phyloP scores from a whole-genome alignment of 1,140 invertebrate species.

The Drosophila kepulauana region DNA sequence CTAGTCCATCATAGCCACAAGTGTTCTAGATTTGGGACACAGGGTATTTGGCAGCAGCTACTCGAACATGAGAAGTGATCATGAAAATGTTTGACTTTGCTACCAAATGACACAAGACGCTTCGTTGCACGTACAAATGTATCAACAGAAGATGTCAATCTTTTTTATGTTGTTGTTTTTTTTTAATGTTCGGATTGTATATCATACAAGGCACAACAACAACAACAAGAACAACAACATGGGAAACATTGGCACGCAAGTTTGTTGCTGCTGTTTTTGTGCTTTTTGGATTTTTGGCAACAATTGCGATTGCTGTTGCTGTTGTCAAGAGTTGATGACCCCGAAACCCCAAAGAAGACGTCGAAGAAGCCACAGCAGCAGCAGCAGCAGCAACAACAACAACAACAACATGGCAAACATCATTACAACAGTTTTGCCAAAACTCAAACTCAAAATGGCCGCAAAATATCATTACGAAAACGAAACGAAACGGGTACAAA shows the following conservation, averaged over 20 bases:
- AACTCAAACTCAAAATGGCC: conserved; percentile 34
- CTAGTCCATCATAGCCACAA: background rate
- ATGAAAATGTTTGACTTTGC: conserved; percentile 5
- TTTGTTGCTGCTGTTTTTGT: conserved; percentile 26
- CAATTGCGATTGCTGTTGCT: conserved; percentile 29
- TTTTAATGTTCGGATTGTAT: conserved; percentile 25
- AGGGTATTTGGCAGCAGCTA: background rate
- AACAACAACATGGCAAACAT: conserved; percentile 31
- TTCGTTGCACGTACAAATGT: conserved; percentile 28
- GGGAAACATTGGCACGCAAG: conserved; percentile 35
- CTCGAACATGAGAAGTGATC: background rate
- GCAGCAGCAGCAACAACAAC: conserved; percentile 23
- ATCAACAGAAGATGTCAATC: conserved; percentile 25
- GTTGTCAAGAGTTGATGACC: conserved; percentile 61
- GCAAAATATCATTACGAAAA: conserved; percentile 44
- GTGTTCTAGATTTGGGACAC: background rate
- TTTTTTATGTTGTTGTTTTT: background rate
- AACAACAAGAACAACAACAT: conserved; percentile 11
- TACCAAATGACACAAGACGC: conserved; percentile 16
- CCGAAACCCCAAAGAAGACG: conserved; percentile 66
- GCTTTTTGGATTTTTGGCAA: conserved; percentile 32
- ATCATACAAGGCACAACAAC: conserved; percentile 32
- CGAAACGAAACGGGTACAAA: conserved; percentile 2
- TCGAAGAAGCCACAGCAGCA: conserved; percentile 33
- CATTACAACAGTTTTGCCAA: conserved; percentile 50